Conservation (phyloP, 2,113 vertebrate genomes). For the Rhabdomys dilectus region DNA sequence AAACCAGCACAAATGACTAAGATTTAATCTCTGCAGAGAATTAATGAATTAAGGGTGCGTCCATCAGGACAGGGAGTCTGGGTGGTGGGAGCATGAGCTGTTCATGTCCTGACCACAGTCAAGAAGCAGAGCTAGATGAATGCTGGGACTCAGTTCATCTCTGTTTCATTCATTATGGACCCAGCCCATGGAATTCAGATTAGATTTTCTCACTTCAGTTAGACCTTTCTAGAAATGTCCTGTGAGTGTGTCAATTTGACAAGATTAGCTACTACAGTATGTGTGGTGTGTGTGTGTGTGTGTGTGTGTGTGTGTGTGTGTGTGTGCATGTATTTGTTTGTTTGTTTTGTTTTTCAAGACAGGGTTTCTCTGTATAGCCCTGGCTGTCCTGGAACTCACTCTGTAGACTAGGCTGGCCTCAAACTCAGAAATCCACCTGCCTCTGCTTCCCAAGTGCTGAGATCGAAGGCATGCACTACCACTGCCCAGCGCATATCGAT, state of each 20-base stretch:
- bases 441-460: no score
- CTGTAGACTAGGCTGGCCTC: no score
- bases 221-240: background rate
- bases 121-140: background rate
- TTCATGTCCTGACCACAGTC: background rate
- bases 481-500: no score
- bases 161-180: background rate
- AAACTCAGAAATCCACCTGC: no score
- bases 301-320: background rate
- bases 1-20: background rate
- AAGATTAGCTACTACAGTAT: background rate
- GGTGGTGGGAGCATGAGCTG: background rate
- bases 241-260: background rate
- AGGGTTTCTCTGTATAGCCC: no score
- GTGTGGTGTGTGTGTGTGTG: background rate
- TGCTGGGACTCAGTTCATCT: background rate
- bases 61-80: background rate
- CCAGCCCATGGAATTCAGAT: background rate
- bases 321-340: background rate
- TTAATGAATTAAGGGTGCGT: background rate
- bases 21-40: conserved; percentile 4
- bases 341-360: no score
- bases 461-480: no score
- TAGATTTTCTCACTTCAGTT: background rate
- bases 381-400: no score